Conservation (phyloP, 2,113 vertebrate species). For the Brienomyrus longianalis region DNA sequence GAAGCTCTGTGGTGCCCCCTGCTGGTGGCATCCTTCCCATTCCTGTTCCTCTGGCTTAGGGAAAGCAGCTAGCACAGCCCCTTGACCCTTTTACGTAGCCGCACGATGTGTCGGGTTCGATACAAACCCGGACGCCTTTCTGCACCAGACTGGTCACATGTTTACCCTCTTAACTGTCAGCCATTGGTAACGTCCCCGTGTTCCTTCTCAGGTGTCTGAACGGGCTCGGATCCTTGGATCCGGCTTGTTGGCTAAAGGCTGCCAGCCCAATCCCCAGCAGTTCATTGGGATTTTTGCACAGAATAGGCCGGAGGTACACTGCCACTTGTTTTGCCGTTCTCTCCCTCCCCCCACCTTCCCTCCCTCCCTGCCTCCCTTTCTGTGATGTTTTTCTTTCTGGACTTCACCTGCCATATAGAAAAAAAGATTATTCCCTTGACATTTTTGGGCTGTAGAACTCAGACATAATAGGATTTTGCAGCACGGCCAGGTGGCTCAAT, state of each 20-base stretch:
- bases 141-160: not conserved
- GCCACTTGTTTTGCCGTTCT: not conserved
- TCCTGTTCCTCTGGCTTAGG: not conserved
- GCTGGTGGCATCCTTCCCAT: not conserved
- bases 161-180: not conserved
- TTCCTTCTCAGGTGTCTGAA: slow-evolving; percentile 53
- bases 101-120: not conserved
- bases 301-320: slow-evolving; percentile 64
- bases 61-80: not conserved
- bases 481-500: not conserved
- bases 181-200: not conserved
- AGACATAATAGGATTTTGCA: not conserved
- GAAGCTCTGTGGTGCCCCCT: not conserved
- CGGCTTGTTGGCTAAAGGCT: slow-evolving; percentile 62
- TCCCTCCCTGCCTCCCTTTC: not conserved
- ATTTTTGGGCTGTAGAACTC: not conserved
- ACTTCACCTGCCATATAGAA: not conserved
- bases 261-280: slow-evolving; percentile 55
- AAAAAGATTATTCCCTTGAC: not conserved
- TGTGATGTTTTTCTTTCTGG: not conserved
- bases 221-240: slow-evolving; percentile 59
- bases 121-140: not conserved
- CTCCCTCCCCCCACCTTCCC: not conserved
- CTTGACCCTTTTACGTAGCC: not conserved
- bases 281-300: slow-evolving; percentile 65